Evolutionary conservation across 1,140 invertebrate genomes (phyloP).

Genomic region (Sinonovacula constricta): DNA sequence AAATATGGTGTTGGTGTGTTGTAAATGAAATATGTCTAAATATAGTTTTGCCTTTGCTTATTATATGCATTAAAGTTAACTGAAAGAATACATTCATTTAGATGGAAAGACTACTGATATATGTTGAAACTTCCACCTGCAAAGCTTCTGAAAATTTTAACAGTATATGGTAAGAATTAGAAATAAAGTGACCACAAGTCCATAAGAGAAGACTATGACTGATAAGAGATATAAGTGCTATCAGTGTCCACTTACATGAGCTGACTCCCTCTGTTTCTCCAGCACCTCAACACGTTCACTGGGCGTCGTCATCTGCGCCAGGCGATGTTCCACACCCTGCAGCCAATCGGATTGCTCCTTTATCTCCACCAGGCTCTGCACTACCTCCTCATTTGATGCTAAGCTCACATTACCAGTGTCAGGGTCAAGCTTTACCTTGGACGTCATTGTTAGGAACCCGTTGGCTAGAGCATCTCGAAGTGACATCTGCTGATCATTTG

Average conservation of each 20-base stretch:
- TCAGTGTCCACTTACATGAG: constrained; percentile 62
- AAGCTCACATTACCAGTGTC: constrained; percentile 79
- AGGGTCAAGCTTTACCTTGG: constrained; percentile 86
- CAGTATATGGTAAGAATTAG: too few species aligned
- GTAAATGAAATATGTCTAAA: too few species aligned
- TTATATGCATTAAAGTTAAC: too few species aligned
- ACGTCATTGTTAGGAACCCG: constrained; percentile 80
- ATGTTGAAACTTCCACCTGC: too few species aligned
- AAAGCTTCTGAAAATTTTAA: too few species aligned
- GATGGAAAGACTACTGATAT: too few species aligned
- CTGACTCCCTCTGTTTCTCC: constrained; percentile 89
- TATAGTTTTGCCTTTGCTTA: too few species aligned
- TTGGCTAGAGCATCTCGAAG: constrained; percentile 73
- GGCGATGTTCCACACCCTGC: constrained; percentile 88
- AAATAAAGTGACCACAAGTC: too few species aligned
- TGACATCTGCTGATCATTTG: constrained; percentile 70
- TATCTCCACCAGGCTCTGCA: constrained; percentile 67
- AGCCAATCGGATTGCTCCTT: constrained; percentile 88
- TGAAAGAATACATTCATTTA: too few species aligned
- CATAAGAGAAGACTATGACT: too few species aligned
- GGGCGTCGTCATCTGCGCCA: constrained; percentile 90
- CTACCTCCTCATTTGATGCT: constrained; percentile 70
- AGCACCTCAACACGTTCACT: constrained; percentile 93
- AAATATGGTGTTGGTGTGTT: too few species aligned
- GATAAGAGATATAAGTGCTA: too few species aligned